A percentile compares a stretch with the other conserved stretches of the same genome.
Evolutionary conservation across 1,140 invertebrate species (phyloP).

Genomic region (Zophobas atratus): DNA sequence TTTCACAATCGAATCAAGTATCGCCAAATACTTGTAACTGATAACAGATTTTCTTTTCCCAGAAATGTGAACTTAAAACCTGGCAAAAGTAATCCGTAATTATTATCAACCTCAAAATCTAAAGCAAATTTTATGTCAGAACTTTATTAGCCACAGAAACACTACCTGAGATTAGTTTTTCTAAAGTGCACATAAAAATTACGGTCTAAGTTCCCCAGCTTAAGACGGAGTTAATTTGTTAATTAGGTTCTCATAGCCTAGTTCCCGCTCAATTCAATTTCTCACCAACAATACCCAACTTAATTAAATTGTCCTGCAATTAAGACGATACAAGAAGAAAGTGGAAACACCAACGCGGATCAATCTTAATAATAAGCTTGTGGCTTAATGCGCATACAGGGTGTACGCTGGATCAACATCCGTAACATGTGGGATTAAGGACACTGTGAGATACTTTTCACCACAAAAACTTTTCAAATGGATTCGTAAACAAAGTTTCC

Average conservation of each 20-base stretch:
- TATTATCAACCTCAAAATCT: too few relatives aligned
- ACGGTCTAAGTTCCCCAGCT: neutral
- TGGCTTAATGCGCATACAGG: conserved; percentile 1
- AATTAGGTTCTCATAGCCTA: neutral
- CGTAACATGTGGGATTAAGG: too few relatives aligned
- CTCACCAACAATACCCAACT: neutral
- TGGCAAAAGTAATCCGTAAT: too few relatives aligned
- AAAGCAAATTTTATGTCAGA: too few relatives aligned
- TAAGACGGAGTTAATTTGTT: neutral
- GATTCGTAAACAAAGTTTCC: neutral
- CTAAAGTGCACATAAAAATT: too few relatives aligned
- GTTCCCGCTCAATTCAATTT: neutral
- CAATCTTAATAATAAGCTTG: conserved; percentile 3
- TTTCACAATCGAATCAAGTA: too few relatives aligned
- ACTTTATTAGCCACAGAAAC: too few relatives aligned
- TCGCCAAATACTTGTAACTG: too few relatives aligned
- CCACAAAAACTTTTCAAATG: neutral
- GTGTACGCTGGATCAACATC: neutral
- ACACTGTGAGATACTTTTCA: too few relatives aligned
- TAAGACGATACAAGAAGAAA: conserved; percentile 17
- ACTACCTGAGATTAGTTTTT: too few relatives aligned
- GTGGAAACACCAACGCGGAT: neutral
- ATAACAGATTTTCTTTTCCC: too few relatives aligned
- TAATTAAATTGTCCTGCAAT: conserved; percentile 14
- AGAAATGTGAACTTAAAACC: too few relatives aligned